Evolutionary conservation across 2,888 invertebrate species (phyloP).

Genomic region (Masnerella sp.): DNA sequence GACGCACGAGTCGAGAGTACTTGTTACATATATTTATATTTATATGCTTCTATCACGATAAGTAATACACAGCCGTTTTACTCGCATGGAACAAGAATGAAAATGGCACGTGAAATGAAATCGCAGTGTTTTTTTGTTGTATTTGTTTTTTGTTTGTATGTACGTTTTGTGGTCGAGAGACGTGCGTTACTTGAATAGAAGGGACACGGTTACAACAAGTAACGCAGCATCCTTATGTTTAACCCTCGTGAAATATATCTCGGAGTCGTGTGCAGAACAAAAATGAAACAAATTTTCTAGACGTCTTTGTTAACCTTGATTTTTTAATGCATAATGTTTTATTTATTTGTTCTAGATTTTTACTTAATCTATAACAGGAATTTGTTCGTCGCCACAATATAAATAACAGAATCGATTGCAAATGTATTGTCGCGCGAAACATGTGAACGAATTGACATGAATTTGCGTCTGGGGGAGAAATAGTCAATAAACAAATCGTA

Average conservation of each 20-base stretch:
- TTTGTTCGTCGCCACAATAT: slow-evolving; percentile 5
- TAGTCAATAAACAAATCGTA: slow-evolving; percentile 21
- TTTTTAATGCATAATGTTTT: not conserved
- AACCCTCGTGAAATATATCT: slow-evolving; percentile 11
- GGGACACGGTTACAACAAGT: slow-evolving; percentile 25
- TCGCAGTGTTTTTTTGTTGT: slow-evolving; percentile 39
- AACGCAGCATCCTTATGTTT: slow-evolving; percentile 40
- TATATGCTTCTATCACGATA: slow-evolving; percentile 58
- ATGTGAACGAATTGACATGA: slow-evolving; percentile 27
- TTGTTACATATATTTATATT: slow-evolving; percentile 53
- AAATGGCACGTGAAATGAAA: slow-evolving; percentile 60
- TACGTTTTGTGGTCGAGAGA: slow-evolving; percentile 21
- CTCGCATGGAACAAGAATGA: slow-evolving; percentile 60
- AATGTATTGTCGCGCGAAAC: slow-evolving; percentile 12
- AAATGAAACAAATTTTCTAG: slow-evolving; percentile 36
- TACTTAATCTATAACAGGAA: slow-evolving; percentile 12
- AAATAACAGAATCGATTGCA: slow-evolving; percentile 16
- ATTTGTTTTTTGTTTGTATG: slow-evolving; percentile 3
- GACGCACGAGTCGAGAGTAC: slow-evolving; percentile 57
- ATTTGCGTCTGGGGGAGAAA: slow-evolving; percentile 19
- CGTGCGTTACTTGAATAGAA: slow-evolving; percentile 38
- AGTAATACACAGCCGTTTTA: slow-evolving; percentile 61
- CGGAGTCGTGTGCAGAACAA: slow-evolving; percentile 3
- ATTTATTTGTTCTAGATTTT: not conserved
- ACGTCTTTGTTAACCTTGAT: slow-evolving; percentile 33